A percentile compares a stretch with the other conserved stretches of the same genome.
Conservation (phyloP, 2,113 vertebrate species). For the Podocnemis expansa region DNA sequence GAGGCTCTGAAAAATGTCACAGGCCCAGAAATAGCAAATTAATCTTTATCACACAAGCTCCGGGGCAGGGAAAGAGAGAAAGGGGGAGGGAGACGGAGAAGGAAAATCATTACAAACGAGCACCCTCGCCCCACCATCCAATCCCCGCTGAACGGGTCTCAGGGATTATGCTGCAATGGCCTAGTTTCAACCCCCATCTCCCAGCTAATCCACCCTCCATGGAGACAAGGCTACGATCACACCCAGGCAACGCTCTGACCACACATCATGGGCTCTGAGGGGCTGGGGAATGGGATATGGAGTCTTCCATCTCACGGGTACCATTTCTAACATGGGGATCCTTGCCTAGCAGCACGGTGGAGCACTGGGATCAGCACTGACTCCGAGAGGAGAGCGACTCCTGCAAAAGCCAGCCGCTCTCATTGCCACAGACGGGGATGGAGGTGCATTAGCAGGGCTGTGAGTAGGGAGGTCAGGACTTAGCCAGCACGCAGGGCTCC, state of each 20-base stretch:
- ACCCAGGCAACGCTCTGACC: not conserved
- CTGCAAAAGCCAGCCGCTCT: not conserved
- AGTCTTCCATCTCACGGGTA: slow-evolving; percentile 43
- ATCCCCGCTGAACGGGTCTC: slow-evolving; percentile 59
- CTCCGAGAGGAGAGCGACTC: not conserved
- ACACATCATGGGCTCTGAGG: slow-evolving; percentile 2
- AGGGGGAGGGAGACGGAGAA: not conserved
- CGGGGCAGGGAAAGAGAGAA: slow-evolving; percentile 59
- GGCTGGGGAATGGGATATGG: not conserved
- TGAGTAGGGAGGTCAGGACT: not conserved
- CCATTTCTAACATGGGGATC: not conserved
- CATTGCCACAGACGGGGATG: rapidly evolving
- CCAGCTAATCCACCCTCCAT: slow-evolving; percentile 55
- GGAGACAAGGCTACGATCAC: slow-evolving; percentile 55
- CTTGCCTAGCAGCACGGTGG: not conserved
- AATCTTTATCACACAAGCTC: slow-evolving; percentile 74
- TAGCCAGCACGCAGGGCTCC: not conserved
- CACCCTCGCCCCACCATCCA: slow-evolving; percentile 56
- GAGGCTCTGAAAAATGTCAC: slow-evolving; percentile 78
- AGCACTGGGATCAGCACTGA: not conserved
- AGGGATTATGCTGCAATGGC: slow-evolving; percentile 69
- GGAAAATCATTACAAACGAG: slow-evolving; percentile 65
- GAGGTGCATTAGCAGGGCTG: not conserved
- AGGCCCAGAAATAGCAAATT: slow-evolving; percentile 78
- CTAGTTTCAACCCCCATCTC: slow-evolving; percentile 70